These are phyloP conservation scores for Mormyrus hasselquistii DNA, from an alignment of 2,797 vertebrate genomes.

Conservation along the genomic window DNA sequence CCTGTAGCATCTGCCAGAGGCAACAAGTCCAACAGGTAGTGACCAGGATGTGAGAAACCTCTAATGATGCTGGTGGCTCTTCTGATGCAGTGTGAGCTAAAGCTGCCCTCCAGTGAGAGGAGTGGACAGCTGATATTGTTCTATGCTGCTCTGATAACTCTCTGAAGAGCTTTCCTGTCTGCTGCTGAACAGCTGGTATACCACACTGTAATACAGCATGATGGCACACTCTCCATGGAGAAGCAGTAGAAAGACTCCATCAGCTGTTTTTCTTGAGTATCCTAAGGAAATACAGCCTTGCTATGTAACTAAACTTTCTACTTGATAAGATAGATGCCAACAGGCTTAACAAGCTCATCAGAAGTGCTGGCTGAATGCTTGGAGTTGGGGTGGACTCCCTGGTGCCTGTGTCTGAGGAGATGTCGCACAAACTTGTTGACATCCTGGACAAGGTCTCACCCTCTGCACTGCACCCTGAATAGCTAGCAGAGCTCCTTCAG, in stretches of 20 bases:
- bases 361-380: not conserved
- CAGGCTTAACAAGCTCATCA: not conserved
- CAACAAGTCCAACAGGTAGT: not conserved
- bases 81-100: not conserved
- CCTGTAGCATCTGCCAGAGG: not conserved
- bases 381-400: not conserved
- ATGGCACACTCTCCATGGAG: not conserved
- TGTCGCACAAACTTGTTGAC: not conserved
- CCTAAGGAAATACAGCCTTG: not conserved
- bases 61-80: not conserved
- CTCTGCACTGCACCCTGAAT: too few relatives aligned
- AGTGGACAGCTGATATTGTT: not conserved
- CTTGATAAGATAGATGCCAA: not conserved
- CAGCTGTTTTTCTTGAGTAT: not conserved
- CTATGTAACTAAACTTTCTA: not conserved
- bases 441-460: not conserved
- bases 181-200: not conserved
- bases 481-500: not conserved
- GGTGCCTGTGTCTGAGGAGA: not conserved
- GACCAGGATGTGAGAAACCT: not conserved
- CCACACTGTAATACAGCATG: not conserved
- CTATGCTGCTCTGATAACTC: not conserved
- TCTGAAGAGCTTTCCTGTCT: not conserved
- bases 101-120: not conserved
- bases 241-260: not conserved